These are phyloP conservation scores for Nebria salina DNA, from an alignment of 2,888 invertebrate species.

Conservation along the genomic window DNA sequence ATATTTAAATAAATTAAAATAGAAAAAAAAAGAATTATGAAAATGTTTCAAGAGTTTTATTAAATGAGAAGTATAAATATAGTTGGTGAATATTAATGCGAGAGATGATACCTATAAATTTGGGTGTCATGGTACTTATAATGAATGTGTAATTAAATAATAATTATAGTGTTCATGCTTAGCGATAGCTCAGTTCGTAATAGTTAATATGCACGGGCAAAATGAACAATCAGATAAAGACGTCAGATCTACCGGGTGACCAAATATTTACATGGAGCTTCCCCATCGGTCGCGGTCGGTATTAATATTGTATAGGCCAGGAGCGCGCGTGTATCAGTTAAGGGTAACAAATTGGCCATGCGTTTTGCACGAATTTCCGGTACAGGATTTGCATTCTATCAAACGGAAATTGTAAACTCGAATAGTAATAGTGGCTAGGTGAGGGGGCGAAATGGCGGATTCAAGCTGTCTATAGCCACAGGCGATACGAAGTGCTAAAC, in stretches of 20 bases:
- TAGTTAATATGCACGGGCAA: background rate
- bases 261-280: background rate
- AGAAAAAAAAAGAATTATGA: background rate
- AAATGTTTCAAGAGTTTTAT: background rate
- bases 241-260: background rate
- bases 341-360: conserved; percentile 45
- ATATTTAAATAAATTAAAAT: too few species aligned
- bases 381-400: conserved; percentile 41
- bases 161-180: background rate
- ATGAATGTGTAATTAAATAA: background rate
- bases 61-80: background rate
- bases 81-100: background rate
- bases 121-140: background rate
- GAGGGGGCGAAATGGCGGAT: background rate
- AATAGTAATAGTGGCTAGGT: background rate
- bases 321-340: conserved; percentile 37
- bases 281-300: background rate
- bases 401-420: conserved; percentile 45
- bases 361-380: conserved; percentile 46
- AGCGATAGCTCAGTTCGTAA: background rate
- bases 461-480: background rate
- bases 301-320: conserved; percentile 36
- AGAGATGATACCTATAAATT: background rate
- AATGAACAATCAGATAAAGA: conserved; percentile 1
- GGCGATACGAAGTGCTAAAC: background rate